Percentiles rank a stretch among this genome's conserved stretches.
Conservation (phyloP, 2,797 vertebrate species). For the Mormyrus proboscirostris region DNA sequence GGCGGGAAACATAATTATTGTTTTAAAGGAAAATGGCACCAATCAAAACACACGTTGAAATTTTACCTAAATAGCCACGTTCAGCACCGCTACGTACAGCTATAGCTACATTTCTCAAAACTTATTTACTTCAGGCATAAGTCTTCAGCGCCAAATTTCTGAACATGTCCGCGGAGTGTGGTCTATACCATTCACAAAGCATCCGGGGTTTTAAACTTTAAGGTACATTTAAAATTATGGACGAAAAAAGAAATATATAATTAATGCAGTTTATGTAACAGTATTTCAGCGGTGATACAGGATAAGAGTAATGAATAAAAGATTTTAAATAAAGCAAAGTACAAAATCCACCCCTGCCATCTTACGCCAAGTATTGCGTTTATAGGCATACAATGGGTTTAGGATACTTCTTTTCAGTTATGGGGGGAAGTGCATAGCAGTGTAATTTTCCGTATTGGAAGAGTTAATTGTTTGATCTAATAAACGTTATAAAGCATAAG, state of each 20-base stretch:
- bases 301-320: neutral
- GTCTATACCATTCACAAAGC: conserved; percentile 17
- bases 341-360: neutral
- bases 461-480: neutral
- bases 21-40: neutral
- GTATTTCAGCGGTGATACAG: neutral
- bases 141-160: conserved; percentile 5
- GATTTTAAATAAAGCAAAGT: neutral
- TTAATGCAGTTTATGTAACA: neutral
- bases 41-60: neutral
- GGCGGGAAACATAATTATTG: neutral
- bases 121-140: neutral
- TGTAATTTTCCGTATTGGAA: neutral
- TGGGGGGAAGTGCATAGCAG: neutral
- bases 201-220: neutral
- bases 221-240: neutral
- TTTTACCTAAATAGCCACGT: neutral
- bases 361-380: neutral
- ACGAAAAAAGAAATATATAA: neutral
- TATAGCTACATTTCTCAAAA: neutral
- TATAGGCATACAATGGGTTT: neutral
- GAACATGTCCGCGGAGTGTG: neutral
- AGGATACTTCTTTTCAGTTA: neutral
- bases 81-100: conserved; percentile 1
- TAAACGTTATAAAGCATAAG: neutral